These are phyloP conservation scores for Brevimyrus niger DNA, from an alignment of 2,113 vertebrate species.

Conservation along the genomic window DNA sequence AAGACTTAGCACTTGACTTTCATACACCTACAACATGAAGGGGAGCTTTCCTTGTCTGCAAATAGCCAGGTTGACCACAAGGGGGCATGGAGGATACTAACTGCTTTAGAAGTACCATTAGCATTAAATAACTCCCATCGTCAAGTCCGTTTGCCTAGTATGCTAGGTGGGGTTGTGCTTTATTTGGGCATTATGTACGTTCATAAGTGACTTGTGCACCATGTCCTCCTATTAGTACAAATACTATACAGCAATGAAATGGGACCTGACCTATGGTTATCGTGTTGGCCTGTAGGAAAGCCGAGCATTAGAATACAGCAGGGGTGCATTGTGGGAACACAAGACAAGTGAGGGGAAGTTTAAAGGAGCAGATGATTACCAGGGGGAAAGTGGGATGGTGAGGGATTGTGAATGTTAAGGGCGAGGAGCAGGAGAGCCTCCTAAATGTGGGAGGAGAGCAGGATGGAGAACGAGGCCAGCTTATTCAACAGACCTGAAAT, in stretches of 20 bases:
- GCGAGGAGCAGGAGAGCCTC: too few species aligned
- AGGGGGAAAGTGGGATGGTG: not conserved
- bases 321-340: not conserved
- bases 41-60: not conserved
- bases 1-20: not conserved
- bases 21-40: not conserved
- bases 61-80: not conserved
- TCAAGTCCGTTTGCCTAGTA: not conserved
- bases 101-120: not conserved
- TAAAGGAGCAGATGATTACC: not conserved
- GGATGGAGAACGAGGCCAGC: not conserved
- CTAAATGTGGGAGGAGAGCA: not conserved
- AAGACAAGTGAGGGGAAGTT: not conserved
- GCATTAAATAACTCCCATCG: not conserved
- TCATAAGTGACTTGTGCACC: not conserved
- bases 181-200: slow-evolving; percentile 3
- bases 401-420: not conserved
- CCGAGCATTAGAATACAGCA: not conserved
- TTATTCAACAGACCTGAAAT: not conserved
- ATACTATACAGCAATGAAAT: not conserved
- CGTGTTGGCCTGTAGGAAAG: not conserved
- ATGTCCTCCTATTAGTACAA: not conserved
- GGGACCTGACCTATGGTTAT: not conserved
- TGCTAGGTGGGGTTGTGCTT: not conserved
- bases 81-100: not conserved